Conservation (phyloP, 1,140 invertebrate genomes). For the Cotesia typhae region DNA sequence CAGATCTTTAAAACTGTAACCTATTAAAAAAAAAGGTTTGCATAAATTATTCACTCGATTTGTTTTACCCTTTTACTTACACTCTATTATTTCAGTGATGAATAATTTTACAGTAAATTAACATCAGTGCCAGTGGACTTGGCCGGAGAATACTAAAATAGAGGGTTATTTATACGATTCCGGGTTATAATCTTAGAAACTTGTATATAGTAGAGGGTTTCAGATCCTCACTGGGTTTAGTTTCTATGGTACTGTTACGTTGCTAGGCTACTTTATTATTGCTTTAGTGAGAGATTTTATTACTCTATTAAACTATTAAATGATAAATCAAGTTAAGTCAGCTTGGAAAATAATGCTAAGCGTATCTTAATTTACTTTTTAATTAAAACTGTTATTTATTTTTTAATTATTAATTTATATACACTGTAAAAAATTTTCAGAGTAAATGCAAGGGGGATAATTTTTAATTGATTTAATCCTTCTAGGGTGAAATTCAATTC, state of each 20-base stretch:
- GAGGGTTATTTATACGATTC: neutral
- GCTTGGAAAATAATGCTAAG: too few relatives aligned
- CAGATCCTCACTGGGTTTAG: neutral
- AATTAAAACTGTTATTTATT: too few relatives aligned
- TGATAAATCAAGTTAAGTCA: too few relatives aligned
- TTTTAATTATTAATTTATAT: too few relatives aligned
- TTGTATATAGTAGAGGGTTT: neutral
- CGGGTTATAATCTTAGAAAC: neutral
- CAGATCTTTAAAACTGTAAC: too few relatives aligned
- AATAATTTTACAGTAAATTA: neutral
- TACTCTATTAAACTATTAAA: neutral
- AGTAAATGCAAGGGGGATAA: too few relatives aligned
- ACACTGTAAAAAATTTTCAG: too few relatives aligned
- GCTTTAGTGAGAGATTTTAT: neutral
- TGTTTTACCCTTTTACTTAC: neutral
- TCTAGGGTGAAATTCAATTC: too few relatives aligned
- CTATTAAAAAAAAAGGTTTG: too few relatives aligned
- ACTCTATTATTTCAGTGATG: conserved; percentile 3
- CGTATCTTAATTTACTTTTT: too few relatives aligned
- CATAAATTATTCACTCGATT: neutral
- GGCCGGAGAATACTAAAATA: neutral
- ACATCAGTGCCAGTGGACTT: neutral
- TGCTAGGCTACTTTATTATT: neutral
- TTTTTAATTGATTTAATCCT: too few relatives aligned
- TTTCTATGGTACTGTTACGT: conserved; percentile 5